phyloP scores from a whole-genome alignment of 2,797 vertebrate genomes.

The Anas georgica region DNA sequence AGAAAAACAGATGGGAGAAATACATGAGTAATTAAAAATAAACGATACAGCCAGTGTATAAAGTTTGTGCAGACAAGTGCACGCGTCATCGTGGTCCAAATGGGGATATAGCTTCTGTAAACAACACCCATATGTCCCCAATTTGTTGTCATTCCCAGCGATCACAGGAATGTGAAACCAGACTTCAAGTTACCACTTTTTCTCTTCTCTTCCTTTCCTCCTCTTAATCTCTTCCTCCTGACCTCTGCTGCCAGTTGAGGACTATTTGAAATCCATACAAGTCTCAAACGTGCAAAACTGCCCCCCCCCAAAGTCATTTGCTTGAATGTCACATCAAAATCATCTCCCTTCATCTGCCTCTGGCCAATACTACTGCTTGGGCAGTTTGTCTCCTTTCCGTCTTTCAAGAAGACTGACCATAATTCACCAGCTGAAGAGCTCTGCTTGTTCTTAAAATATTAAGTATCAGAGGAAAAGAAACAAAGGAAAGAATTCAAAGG shows the following conservation, averaged over 20 bases:
- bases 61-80: neutral
- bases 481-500: neutral
- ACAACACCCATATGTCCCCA: neutral
- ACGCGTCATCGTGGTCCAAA: fast-evolving
- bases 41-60: neutral
- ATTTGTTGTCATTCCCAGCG: neutral
- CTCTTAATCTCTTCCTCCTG: neutral
- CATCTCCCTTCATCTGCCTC: neutral
- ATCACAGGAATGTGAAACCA: neutral
- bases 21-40: neutral
- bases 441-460: neutral
- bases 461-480: neutral
- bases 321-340: neutral
- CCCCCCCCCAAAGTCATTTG: neutral
- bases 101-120: neutral
- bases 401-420: neutral
- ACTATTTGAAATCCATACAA: neutral
- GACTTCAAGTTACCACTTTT: neutral
- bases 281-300: neutral
- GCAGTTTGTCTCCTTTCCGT: neutral
- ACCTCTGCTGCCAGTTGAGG: neutral
- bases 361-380: fast-evolving
- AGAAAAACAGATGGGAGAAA: neutral
- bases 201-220: neutral
- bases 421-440: neutral